Conservation (phyloP, 1,140 invertebrate species). For the Lutraria rhynchaena region DNA sequence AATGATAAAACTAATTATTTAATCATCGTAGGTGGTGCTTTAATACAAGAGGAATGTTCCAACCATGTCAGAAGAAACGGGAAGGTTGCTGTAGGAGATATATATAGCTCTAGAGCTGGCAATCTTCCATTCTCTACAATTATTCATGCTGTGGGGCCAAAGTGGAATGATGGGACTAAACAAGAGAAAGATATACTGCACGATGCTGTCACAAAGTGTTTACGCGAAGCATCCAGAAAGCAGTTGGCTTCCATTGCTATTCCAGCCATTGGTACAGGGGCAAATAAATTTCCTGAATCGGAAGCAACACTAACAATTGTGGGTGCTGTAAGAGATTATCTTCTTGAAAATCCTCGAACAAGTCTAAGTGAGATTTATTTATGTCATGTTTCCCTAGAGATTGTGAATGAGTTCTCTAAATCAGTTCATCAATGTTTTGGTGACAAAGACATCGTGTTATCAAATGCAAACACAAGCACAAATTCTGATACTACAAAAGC, state of each 20-base stretch:
- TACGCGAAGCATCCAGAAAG: background rate
- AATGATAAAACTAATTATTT: no score
- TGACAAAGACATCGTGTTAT: background rate
- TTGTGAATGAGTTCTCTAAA: background rate
- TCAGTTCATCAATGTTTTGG: background rate
- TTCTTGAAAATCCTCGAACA: background rate
- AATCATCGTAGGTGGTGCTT: background rate
- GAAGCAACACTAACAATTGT: background rate
- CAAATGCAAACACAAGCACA: no score
- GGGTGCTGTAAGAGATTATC: background rate
- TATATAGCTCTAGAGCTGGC: conserved; percentile 8
- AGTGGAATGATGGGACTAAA: conserved; percentile 9
- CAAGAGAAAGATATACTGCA: background rate
- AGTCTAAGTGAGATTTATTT: conserved; percentile 13
- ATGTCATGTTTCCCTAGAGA: background rate
- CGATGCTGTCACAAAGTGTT: background rate
- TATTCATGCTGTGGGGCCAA: conserved; percentile 21
- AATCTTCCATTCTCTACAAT: background rate
- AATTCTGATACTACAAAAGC: no score
- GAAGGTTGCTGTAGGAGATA: background rate
- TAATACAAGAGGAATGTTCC: conserved; percentile 25
- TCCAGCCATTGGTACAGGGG: conserved; percentile 12
- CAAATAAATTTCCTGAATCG: conserved; percentile 9
- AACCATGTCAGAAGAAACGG: background rate
- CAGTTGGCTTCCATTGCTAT: conserved; percentile 6